Conservation (phyloP, 2,113 vertebrate genomes). For the Heliornis fulica region DNA sequence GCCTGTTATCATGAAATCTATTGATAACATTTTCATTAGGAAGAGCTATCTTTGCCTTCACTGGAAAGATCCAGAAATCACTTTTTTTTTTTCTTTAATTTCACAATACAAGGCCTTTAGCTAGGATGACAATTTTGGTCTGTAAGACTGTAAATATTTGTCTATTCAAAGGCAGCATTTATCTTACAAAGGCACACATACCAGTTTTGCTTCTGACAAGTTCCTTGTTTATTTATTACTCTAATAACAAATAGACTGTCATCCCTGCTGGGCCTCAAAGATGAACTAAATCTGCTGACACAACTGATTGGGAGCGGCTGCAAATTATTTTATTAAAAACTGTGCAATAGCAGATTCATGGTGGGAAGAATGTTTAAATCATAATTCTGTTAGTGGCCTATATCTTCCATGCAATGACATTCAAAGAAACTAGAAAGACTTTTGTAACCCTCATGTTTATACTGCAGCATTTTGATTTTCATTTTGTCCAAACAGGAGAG, state of each 20-base stretch:
- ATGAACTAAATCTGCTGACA: conserved; percentile 70
- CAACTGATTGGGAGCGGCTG: conserved; percentile 62
- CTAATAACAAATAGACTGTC: conserved; percentile 82
- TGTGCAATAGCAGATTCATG: conserved; percentile 40
- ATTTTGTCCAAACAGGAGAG: conserved; percentile 43
- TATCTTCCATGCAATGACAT: background rate
- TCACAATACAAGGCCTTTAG: conserved; percentile 67
- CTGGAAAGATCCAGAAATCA: conserved; percentile 56
- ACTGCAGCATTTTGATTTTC: conserved; percentile 39
- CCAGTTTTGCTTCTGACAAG: conserved; percentile 78
- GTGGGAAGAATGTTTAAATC: conserved; percentile 22
- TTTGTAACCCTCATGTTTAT: background rate
- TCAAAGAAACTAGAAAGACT: background rate
- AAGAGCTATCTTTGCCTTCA: background rate
- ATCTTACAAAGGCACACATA: conserved; percentile 74
- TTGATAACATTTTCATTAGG: conserved; percentile 35
- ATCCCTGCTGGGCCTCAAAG: conserved; percentile 68
- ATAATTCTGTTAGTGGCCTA: background rate
- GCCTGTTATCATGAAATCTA: conserved; percentile 25
- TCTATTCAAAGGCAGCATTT: conserved; percentile 79
- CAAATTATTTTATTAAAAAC: conserved; percentile 69
- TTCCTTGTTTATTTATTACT: conserved; percentile 82
- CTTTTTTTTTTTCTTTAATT: conserved; percentile 64
- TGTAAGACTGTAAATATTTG: conserved; percentile 79
- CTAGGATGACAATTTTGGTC: conserved; percentile 70